Evolutionary conservation across 1,140 invertebrate genomes (phyloP).

Genomic region (Cryptotermes secundus): DNA sequence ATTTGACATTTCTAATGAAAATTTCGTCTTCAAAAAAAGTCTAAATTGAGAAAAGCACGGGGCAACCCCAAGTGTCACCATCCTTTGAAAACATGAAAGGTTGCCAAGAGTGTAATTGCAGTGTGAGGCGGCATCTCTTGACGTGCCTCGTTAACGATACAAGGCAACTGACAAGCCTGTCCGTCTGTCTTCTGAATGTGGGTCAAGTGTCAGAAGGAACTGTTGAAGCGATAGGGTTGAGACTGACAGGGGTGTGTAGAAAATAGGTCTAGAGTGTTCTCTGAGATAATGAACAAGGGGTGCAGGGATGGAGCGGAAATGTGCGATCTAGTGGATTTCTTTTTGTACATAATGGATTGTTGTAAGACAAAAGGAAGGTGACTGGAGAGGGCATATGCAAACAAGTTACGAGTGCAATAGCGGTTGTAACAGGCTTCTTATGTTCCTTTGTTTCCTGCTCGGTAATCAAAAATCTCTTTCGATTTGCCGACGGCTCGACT

Average conservation of each 20-base stretch:
- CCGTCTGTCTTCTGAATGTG: neutral
- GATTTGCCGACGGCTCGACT: too few species aligned
- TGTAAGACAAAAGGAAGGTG: neutral
- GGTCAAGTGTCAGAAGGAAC: constrained; percentile 14
- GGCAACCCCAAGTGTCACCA: neutral
- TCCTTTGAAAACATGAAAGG: neutral
- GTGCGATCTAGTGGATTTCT: neutral
- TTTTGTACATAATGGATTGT: neutral
- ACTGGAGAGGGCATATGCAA: neutral
- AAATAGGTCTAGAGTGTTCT: neutral
- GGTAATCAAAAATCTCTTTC: too few species aligned
- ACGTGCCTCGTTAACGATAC: neutral
- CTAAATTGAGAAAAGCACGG: neutral
- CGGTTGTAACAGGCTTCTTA: too few species aligned
- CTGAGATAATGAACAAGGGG: neutral
- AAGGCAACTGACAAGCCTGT: neutral
- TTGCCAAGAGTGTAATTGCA: neutral
- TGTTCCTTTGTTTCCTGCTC: too few species aligned
- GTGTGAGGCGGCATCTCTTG: neutral
- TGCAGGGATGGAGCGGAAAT: neutral
- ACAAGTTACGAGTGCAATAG: too few species aligned
- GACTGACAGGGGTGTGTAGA: neutral
- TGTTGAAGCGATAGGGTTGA: neutral
- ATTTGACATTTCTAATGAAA: too few species aligned
- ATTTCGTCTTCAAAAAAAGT: too few species aligned